Percentiles rank a stretch among this genome's conserved stretches.
These are phyloP conservation scores for Morinoia aosen DNA, from an alignment of 2,888 invertebrate species.

Conservation along the genomic window DNA sequence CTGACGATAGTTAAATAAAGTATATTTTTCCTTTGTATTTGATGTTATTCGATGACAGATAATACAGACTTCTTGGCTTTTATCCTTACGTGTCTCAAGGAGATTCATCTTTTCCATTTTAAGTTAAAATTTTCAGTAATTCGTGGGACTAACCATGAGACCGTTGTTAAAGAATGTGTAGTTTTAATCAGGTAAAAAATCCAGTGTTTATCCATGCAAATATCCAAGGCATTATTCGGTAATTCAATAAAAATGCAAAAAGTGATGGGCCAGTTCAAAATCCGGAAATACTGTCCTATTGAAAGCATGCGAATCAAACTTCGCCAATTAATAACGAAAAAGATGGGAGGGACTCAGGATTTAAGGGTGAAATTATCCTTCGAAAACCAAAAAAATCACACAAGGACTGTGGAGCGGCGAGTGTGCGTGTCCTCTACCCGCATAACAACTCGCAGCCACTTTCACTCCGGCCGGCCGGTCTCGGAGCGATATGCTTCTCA, in stretches of 20 bases:
- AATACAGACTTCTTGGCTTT: too few relatives aligned
- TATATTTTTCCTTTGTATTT: too few relatives aligned
- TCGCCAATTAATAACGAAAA: background rate
- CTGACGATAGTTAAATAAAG: too few relatives aligned
- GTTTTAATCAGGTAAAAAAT: background rate
- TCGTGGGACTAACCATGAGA: too few relatives aligned
- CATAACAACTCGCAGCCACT: conserved; percentile 8
- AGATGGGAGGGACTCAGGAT: background rate
- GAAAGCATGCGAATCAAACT: background rate
- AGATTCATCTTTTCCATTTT: too few relatives aligned
- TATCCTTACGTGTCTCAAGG: too few relatives aligned
- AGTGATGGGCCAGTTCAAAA: background rate
- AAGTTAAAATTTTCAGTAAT: too few relatives aligned
- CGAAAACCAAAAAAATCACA: background rate
- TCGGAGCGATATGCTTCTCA: conserved; percentile 18
- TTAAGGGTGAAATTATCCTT: background rate
- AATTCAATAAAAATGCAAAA: background rate
- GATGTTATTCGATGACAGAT: too few relatives aligned
- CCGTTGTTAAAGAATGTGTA: background rate
- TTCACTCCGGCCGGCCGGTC: background rate
- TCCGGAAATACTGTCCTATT: background rate
- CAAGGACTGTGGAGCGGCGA: background rate
- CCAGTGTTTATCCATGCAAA: background rate
- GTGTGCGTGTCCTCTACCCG: background rate
- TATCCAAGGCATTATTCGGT: background rate